phyloP scores from a whole-genome alignment of 2,113 vertebrate species.

The Peromyscus polionotus region DNA sequence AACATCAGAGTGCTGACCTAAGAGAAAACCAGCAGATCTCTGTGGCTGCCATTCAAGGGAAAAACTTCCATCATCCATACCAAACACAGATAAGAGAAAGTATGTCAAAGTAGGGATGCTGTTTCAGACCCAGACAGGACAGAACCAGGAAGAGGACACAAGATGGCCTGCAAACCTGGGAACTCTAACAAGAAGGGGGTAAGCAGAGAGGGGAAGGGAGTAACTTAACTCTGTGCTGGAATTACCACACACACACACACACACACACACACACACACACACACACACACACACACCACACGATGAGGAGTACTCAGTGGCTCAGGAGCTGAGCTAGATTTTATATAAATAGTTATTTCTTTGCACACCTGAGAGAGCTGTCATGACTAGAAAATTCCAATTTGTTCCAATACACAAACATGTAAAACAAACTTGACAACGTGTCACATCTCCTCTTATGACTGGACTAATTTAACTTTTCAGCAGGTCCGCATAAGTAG shows the following conservation, averaged over 20 bases:
- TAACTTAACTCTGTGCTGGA: neutral
- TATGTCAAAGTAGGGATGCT: neutral
- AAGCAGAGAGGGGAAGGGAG: neutral
- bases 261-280: neutral
- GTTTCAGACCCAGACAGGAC: neutral
- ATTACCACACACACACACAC: neutral
- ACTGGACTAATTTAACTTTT: constrained; percentile 47
- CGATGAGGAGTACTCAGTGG: too few species aligned
- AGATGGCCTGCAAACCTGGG: neutral
- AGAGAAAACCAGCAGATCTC: neutral
- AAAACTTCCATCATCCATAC: neutral
- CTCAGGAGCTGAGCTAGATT: constrained; percentile 9
- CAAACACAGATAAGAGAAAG: neutral
- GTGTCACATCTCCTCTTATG: neutral
- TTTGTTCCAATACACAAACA: neutral
- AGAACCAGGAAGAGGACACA: neutral
- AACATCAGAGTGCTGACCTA: neutral
- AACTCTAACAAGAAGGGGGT: neutral
- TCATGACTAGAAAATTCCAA: neutral
- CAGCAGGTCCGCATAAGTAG: constrained; percentile 19
- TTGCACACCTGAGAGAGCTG: constrained; percentile 17
- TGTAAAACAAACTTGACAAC: constrained; percentile 52
- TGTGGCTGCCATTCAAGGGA: neutral
- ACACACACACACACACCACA: neutral
- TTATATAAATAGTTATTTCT: constrained; percentile 2